phyloP scores from a whole-genome alignment of 1,140 invertebrate species.

The Tetragnatha versicolor region DNA sequence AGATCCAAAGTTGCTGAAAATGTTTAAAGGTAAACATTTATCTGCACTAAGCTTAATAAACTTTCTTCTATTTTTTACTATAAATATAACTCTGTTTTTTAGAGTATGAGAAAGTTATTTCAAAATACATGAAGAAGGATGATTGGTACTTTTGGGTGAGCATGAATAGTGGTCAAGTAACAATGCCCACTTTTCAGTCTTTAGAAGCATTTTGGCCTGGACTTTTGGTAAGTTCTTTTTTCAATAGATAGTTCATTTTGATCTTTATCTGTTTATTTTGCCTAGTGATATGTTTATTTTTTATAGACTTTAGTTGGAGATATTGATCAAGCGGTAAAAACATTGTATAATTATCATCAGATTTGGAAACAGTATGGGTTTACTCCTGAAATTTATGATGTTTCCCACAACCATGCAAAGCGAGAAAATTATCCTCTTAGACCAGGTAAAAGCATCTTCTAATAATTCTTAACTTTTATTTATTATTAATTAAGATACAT shows the following conservation, averaged over 20 bases:
- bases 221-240: slow-evolving; percentile 73
- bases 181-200: slow-evolving; percentile 96
- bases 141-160: slow-evolving; percentile 70
- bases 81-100: slow-evolving; percentile 18
- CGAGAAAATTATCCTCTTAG: slow-evolving; percentile 93
- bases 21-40: slow-evolving; percentile 76
- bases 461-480: too few species aligned
- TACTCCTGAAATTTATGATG: slow-evolving; percentile 97
- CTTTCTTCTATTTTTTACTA: background rate
- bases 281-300: slow-evolving; percentile 87
- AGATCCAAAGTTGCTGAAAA: slow-evolving; percentile 86
- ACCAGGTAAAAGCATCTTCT: too few species aligned
- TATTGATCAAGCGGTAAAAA: slow-evolving; percentile 89
- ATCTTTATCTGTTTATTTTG: slow-evolving; percentile 69
- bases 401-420: slow-evolving; percentile 80
- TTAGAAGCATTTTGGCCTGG: slow-evolving; percentile 99
- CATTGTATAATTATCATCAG: slow-evolving; percentile 93
- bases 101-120: slow-evolving; percentile 80
- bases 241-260: too few species aligned
- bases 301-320: slow-evolving; percentile 84
- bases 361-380: slow-evolving; percentile 97
- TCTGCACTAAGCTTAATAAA: background rate
- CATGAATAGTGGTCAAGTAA: slow-evolving; percentile 85
- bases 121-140: slow-evolving; percentile 87
- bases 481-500: too few species aligned